Evolutionary conservation across 2,113 vertebrate species (phyloP), one percentile per base, ranked within the genome.

Genomic region (Prionailurus viverrinus): DNA sequence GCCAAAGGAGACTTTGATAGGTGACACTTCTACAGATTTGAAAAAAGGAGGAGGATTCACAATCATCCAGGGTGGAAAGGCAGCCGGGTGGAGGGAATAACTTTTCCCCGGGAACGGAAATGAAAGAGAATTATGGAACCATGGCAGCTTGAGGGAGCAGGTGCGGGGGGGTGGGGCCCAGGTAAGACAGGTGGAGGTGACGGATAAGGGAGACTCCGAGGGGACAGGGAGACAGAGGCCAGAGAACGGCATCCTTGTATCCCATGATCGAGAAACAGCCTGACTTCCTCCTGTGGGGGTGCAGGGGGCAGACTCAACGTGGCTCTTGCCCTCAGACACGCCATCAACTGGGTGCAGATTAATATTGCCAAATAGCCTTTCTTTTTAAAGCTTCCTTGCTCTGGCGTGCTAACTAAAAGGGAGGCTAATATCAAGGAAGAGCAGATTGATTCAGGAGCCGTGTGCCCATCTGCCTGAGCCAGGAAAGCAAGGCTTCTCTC

Each of bases 311-410:
- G 58, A 18, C 12, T n/a, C 36, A 39, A 74, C 33, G 7, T 1
- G n/a, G 31, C 33, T 74, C 31, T 65, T 51, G 51, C 14, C 15
- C 25, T 78, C 29, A 33, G 7, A 25, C 2, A 13, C 7, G 63
- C 69, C 51, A 4, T 58, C 45, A 3, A 0, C 3, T 19, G 61
- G 7, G 87, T 65, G 65, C 55, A 80, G 45, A 90, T 96, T 71
- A 87, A 80, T 81, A 76, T 39, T n/a, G n/a, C 73, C 61, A 89
- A 83, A 86, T 55, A 84, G 82, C 51, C 48, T 87, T 87, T 85
- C 87, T 31, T 69, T 92, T 71, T 51, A 90, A 98, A 89, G 88
- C 19, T 23, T 63, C 71, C 63, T 71, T 83, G 21, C 61, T 81
- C 79, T 71, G 83, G 78, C 29, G 83, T 4, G 9, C 4, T 53